phyloP scores from a whole-genome alignment of 1,140 invertebrate genomes.

The Diorhabda elongata region DNA sequence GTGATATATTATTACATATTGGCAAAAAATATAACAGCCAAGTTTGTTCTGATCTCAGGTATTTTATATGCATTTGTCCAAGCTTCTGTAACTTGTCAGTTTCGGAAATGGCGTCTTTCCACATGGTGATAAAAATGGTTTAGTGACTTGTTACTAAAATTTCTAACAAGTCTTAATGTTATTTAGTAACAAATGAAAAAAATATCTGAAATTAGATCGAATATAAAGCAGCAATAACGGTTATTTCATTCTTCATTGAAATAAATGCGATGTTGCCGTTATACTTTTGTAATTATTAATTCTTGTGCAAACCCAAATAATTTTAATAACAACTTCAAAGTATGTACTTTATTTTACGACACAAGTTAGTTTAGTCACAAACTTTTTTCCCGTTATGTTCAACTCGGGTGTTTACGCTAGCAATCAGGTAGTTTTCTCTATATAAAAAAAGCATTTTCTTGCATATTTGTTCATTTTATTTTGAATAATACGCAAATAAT shows the following conservation, averaged over 20 bases:
- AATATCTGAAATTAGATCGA: neutral
- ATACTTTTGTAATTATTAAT: neutral
- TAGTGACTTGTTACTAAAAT: neutral
- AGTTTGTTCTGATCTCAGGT: neutral
- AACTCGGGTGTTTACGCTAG: no score
- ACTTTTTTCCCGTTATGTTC: no score
- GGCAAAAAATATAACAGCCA: neutral
- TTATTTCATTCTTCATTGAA: neutral
- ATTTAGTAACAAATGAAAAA: neutral
- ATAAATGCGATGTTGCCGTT: neutral
- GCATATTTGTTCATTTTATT: no score
- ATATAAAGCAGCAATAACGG: neutral
- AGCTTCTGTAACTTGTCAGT: slow-evolving; percentile 34
- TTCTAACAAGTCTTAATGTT: neutral
- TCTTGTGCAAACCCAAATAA: neutral
- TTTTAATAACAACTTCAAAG: neutral
- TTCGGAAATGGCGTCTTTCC: slow-evolving; percentile 47
- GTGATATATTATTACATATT: slow-evolving; percentile 7
- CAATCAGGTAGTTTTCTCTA: no score
- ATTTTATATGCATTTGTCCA: slow-evolving; percentile 32
- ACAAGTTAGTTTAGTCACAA: no score
- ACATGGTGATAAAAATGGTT: slow-evolving; percentile 40
- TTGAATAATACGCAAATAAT: no score
- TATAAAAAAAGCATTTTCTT: no score
- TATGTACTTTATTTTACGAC: neutral